These are phyloP conservation scores for Darevskia mixta DNA, from an alignment of 2,797 vertebrate genomes.

Conservation along the genomic window DNA sequence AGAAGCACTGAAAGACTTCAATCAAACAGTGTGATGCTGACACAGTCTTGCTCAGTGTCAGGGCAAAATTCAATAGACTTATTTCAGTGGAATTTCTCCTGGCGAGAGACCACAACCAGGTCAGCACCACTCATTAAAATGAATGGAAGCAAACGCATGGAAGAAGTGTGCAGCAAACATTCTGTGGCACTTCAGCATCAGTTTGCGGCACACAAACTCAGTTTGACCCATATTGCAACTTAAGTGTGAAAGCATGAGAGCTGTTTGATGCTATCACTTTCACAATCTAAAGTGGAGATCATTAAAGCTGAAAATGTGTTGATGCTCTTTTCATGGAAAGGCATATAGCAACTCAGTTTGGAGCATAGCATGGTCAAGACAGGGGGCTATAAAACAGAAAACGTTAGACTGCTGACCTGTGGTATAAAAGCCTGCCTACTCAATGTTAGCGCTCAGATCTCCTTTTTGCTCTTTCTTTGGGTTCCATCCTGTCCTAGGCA, in stretches of 20 bases:
- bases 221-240: slow-evolving; percentile 37
- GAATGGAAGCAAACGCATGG: slow-evolving; percentile 6
- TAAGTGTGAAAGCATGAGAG: slow-evolving; percentile 44
- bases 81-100: neutral
- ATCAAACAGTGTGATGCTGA: neutral
- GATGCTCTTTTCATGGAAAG: slow-evolving; percentile 73
- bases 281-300: slow-evolving; percentile 74
- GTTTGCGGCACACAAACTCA: slow-evolving; percentile 36
- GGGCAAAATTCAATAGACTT: neutral
- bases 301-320: slow-evolving; percentile 74
- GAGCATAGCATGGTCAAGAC: slow-evolving; percentile 28
- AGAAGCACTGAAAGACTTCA: neutral
- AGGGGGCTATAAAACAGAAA: neutral
- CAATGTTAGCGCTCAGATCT: neutral
- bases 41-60: neutral
- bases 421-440: neutral
- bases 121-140: slow-evolving; percentile 4
- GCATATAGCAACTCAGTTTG: slow-evolving; percentile 45
- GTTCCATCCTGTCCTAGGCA: neutral
- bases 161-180: neutral
- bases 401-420: neutral
- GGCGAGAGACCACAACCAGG: neutral
- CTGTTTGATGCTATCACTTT: slow-evolving; percentile 54
- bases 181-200: slow-evolving; percentile 19
- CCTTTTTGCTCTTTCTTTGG: neutral